A percentile compares a stretch with the other conserved stretches of the same genome.
Conservation (phyloP, 2,888 invertebrate species). For the Pachliopta kotzebuea region DNA sequence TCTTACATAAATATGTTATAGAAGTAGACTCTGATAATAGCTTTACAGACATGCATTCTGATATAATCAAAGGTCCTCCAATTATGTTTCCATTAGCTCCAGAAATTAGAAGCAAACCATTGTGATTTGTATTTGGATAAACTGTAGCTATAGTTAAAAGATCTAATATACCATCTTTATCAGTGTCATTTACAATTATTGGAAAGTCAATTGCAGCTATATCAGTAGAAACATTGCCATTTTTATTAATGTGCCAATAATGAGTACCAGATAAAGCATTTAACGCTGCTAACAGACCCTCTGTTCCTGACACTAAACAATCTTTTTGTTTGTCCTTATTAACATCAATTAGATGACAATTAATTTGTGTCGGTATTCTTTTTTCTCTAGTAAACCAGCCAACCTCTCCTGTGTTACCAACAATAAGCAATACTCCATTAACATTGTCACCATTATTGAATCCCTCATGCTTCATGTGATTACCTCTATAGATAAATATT, state of each 20-base stretch:
- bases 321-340: slow-evolving; percentile 86
- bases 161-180: slow-evolving; percentile 86
- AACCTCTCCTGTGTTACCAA: slow-evolving; percentile 85
- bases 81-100: slow-evolving; percentile 85
- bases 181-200: slow-evolving; percentile 85
- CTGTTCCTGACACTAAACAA: slow-evolving; percentile 87
- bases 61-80: slow-evolving; percentile 81
- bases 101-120: slow-evolving; percentile 84
- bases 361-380: slow-evolving; percentile 85
- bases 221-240: slow-evolving; percentile 70
- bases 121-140: slow-evolving; percentile 75
- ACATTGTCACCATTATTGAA: slow-evolving; percentile 70
- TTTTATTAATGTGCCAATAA: slow-evolving; percentile 81
- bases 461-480: slow-evolving; percentile 79
- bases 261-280: slow-evolving; percentile 78
- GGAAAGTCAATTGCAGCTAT: slow-evolving; percentile 85
- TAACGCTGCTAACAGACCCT: slow-evolving; percentile 79
- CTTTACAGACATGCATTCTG: slow-evolving; percentile 80
- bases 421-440: slow-evolving; percentile 85
- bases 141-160: slow-evolving; percentile 82
- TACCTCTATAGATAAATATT: slow-evolving; percentile 87
- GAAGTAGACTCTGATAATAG: slow-evolving; percentile 78
- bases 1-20: slow-evolving; percentile 81
- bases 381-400: slow-evolving; percentile 87
- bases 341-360: slow-evolving; percentile 87